phyloP scores from a whole-genome alignment of 1,140 invertebrate species.

The Drosophila rhopaloa region DNA sequence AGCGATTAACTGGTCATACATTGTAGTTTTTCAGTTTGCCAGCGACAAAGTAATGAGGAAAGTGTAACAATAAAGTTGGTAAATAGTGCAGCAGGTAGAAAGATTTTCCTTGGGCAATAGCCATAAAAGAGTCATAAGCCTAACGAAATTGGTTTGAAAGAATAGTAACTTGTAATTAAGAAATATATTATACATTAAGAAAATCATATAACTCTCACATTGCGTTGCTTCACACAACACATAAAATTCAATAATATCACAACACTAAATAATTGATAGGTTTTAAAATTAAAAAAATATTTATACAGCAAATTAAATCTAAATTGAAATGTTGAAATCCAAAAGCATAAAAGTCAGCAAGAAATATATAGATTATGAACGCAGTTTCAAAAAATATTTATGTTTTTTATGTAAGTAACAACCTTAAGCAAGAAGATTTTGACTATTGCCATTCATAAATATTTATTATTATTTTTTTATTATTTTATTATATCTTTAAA shows the following conservation, averaged over 20 bases:
- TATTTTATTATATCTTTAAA: too few relatives aligned
- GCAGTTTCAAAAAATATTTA: too few relatives aligned
- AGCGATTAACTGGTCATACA: constrained; percentile 47
- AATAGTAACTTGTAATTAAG: too few relatives aligned
- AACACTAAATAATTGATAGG: neutral
- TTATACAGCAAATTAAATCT: too few relatives aligned
- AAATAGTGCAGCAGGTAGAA: neutral
- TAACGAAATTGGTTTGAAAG: neutral
- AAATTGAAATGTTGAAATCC: too few relatives aligned
- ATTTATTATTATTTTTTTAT: neutral
- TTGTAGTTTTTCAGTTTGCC: constrained; percentile 28
- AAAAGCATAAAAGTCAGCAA: too few relatives aligned
- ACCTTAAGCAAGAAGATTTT: neutral
- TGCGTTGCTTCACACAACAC: neutral
- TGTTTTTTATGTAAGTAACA: too few relatives aligned
- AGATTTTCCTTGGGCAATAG: neutral
- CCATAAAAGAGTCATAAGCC: neutral
- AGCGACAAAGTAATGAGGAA: constrained; percentile 33
- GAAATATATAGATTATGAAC: too few relatives aligned
- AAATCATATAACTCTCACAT: neutral
- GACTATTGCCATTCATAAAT: neutral
- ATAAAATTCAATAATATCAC: neutral
- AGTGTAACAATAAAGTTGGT: neutral
- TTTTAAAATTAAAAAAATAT: too few relatives aligned
- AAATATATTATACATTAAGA: too few relatives aligned